Evolutionary conservation across 2,888 invertebrate genomes (phyloP).

Genomic region (Odontomyia ornata): DNA sequence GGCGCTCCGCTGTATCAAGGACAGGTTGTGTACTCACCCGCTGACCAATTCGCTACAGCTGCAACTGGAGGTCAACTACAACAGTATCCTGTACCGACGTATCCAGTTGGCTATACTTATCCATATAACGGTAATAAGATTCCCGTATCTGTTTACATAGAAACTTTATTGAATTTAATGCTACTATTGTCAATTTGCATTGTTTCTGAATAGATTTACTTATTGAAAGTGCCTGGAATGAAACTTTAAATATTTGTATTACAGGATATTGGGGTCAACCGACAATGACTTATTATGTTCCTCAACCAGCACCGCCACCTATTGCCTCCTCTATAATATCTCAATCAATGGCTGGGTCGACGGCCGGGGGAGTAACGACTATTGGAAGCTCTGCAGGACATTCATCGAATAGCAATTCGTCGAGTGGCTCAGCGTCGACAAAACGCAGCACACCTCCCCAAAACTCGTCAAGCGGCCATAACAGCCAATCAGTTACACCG

Average conservation of each 20-base stretch:
- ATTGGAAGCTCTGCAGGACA: conserved; percentile 49
- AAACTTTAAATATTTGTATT: too few relatives aligned
- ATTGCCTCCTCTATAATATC: conserved; percentile 49
- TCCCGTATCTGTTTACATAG: too few relatives aligned
- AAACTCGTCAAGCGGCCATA: conserved; percentile 47
- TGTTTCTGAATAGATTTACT: not conserved
- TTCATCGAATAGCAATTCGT: conserved; percentile 9
- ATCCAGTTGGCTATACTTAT: conserved; percentile 63
- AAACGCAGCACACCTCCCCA: conserved; percentile 59
- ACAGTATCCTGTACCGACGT: conserved; percentile 62
- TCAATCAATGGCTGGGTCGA: conserved; percentile 51
- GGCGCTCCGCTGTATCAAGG: conserved; percentile 61
- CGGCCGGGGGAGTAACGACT: conserved; percentile 54
- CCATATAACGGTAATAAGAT: conserved; percentile 60
- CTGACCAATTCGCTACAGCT: conserved; percentile 58
- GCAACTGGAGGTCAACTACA: conserved; percentile 58
- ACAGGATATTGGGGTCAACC: conserved; percentile 60
- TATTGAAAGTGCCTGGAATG: too few relatives aligned
- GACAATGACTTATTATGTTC: conserved; percentile 63
- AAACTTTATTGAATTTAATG: too few relatives aligned
- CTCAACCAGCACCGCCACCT: conserved; percentile 59
- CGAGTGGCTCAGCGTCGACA: conserved; percentile 53
- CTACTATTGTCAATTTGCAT: not conserved
- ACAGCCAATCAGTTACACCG: conserved; percentile 52
- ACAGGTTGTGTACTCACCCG: conserved; percentile 63